Evolutionary conservation across 2,888 invertebrate species (phyloP).

Genomic region (Tinea semifulvella): DNA sequence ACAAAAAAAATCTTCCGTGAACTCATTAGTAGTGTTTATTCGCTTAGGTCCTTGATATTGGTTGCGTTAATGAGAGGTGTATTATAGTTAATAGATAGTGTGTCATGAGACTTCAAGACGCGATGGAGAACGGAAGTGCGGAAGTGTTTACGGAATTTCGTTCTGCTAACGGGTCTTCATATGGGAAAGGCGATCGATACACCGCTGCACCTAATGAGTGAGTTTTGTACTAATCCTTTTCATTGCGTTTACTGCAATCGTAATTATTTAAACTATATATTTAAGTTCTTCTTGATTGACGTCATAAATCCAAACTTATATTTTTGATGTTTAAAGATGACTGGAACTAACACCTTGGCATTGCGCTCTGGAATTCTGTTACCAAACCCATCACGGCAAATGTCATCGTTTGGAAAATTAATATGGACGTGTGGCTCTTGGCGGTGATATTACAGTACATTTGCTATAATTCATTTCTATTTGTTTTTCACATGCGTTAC

Average conservation of each 20-base stretch:
- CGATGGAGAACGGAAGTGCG: slow-evolving; percentile 29
- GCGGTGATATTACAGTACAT: not conserved
- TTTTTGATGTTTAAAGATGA: slow-evolving; percentile 11
- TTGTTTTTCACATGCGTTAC: slow-evolving; percentile 1
- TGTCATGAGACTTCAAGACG: slow-evolving; percentile 37
- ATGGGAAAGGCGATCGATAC: slow-evolving; percentile 54
- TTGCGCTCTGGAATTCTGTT: slow-evolving; percentile 9
- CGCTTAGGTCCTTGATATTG: not conserved
- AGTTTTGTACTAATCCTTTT: too few species aligned
- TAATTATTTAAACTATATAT: too few species aligned
- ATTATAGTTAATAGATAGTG: slow-evolving; percentile 22
- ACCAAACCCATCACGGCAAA: not conserved
- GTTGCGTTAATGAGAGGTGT: not conserved
- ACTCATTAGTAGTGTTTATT: not conserved
- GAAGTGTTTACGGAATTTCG: slow-evolving; percentile 20
- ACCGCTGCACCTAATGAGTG: slow-evolving; percentile 59
- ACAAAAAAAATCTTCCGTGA: not conserved
- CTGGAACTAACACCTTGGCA: slow-evolving; percentile 13
- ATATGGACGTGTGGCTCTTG: slow-evolving; percentile 1
- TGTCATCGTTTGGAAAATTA: slow-evolving; percentile 8
- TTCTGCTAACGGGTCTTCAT: slow-evolving; percentile 41
- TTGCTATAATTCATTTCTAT: not conserved
- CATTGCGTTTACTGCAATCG: too few species aligned
- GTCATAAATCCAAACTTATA: not conserved
- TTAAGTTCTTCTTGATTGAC: too few species aligned